Conservation (phyloP, 2,113 vertebrate species). For the Polyodon spathula region DNA sequence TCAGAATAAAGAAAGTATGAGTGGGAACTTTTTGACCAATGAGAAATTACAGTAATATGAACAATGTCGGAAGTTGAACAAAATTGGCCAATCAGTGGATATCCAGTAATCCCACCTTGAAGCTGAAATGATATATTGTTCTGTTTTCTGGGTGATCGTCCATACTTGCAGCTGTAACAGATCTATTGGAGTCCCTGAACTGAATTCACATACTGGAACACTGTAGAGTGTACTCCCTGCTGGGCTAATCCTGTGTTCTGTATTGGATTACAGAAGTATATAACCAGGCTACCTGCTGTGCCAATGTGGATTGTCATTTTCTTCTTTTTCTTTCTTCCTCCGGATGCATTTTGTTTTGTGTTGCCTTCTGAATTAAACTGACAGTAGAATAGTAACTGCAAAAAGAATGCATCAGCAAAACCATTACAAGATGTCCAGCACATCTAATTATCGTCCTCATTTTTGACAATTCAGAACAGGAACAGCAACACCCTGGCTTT, state of each 20-base stretch:
- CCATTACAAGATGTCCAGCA: background rate
- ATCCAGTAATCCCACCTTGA: too few species aligned
- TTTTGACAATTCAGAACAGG: too few species aligned
- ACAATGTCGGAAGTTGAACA: too few species aligned
- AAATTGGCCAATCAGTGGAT: too few species aligned
- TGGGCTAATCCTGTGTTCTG: slow-evolving; percentile 46
- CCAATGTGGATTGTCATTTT: slow-evolving; percentile 22
- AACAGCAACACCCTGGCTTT: too few species aligned
- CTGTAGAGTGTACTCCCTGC: slow-evolving; percentile 24
- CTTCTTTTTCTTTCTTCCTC: background rate
- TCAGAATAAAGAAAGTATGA: too few species aligned
- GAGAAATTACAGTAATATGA: too few species aligned
- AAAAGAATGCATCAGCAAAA: background rate
- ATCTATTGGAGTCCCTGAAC: background rate
- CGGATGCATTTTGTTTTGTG: background rate
- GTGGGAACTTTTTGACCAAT: too few species aligned
- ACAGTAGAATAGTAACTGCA: background rate
- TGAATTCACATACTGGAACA: slow-evolving; percentile 12
- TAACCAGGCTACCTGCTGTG: slow-evolving; percentile 40
- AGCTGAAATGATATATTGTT: too few species aligned
- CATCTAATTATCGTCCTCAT: too few species aligned
- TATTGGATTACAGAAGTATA: slow-evolving; percentile 48
- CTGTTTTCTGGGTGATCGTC: too few species aligned
- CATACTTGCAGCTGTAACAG: too few species aligned
- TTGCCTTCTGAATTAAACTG: background rate